Evolutionary conservation across 2,797 vertebrate genomes (phyloP), one percentile per base, ranked within the genome.

Genomic region (Phoxinus dragarum): DNA sequence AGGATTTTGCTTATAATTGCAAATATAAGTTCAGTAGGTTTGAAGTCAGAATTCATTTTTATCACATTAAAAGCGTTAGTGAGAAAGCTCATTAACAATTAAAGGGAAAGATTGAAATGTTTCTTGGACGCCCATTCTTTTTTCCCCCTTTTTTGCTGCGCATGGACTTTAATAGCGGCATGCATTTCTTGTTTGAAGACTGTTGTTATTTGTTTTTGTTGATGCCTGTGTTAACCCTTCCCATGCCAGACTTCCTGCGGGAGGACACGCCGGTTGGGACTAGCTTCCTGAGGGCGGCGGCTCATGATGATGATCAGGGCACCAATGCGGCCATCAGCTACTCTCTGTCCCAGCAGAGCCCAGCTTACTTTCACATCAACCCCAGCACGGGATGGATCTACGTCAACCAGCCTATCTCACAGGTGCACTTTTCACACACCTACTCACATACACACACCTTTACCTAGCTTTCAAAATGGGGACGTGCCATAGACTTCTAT

Each of bases 371-470:
- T 90, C 95, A 96, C 91, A 96, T 98, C 91, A 96, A 96, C 91
- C 96, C 97, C 84, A 95, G 91, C 88, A 97, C 96, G 0, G 97
- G 97, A 85, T 98, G 97, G 97, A 92, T 98, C 7, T 97, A 96
- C 0, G 96, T 98, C 90, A 97, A 95, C 89, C 90, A 91, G 14
- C 94, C 93, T 0, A 96, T 98, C 31, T 95, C 96, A 54, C 96
- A 97, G 97, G 97, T 97, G 86, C 8, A 59, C 54, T 44, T 64
- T 49, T 38, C 56, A 89, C 90, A 71, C 31, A 56, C 12, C 19
- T 49, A 71, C 10, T 56, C 27, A 19, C 40, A 52, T 56, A 42
- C 14, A 80, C 9, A 31, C 34, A 61, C 16, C 6, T 56, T 73
- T 59, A 79, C 8, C 7, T 40, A 72, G 17, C 59, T 82, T 42